phyloP scores from a whole-genome alignment of 2,797 vertebrate genomes.

The Coilia nasus region DNA sequence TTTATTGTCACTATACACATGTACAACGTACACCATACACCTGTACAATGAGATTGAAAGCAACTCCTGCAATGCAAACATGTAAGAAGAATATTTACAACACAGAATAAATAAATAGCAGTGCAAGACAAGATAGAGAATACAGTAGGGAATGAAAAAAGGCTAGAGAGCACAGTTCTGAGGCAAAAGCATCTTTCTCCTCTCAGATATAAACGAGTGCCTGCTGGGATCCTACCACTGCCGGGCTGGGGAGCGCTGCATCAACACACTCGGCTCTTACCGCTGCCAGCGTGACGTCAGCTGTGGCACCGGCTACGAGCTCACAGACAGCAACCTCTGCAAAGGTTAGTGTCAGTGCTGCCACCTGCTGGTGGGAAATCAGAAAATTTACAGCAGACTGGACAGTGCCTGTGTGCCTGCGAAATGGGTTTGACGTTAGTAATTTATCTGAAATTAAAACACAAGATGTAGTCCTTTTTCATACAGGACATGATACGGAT shows the following conservation, averaged over 20 bases:
- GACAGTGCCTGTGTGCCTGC: background rate
- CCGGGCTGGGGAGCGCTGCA: slow-evolving; percentile 85
- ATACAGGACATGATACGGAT: background rate
- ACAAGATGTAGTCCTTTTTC: background rate
- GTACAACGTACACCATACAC: too few species aligned
- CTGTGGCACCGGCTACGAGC: slow-evolving; percentile 96
- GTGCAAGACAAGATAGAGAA: too few species aligned
- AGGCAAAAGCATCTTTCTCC: background rate
- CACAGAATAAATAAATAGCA: too few species aligned
- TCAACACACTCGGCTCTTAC: slow-evolving; percentile 89
- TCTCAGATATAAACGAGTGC: slow-evolving; percentile 84
- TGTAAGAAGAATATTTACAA: too few species aligned
- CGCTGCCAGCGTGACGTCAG: slow-evolving; percentile 94
- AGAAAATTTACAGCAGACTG: background rate
- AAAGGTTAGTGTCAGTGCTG: slow-evolving; percentile 76
- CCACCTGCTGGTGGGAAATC: background rate
- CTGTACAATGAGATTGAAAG: too few species aligned
- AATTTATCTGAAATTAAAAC: background rate
- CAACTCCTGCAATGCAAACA: too few species aligned
- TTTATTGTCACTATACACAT: too few species aligned
- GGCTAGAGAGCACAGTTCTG: too few species aligned
- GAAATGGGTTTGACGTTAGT: background rate
- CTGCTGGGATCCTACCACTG: slow-evolving; percentile 84
- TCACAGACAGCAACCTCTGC: slow-evolving; percentile 91
- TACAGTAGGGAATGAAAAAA: too few species aligned